Conservation (phyloP, 2,888 invertebrate species). For the Acronicta alni region DNA sequence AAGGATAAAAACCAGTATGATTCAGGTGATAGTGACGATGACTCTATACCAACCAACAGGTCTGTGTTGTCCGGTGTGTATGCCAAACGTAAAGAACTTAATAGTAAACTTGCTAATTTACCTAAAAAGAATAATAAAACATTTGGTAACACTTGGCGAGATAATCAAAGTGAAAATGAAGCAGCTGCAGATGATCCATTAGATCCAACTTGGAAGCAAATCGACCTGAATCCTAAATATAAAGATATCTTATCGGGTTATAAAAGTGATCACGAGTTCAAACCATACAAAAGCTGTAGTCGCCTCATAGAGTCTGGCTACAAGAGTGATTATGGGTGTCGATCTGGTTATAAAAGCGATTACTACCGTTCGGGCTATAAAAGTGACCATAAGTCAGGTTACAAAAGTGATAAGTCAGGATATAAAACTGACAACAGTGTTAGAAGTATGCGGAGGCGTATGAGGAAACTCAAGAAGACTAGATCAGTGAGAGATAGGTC, state of each 20-base stretch:
- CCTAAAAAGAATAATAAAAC: constrained; percentile 80
- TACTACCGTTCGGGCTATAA: constrained; percentile 89
- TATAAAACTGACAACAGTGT: constrained; percentile 90
- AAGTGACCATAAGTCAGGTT: constrained; percentile 90
- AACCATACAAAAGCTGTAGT: constrained; percentile 87
- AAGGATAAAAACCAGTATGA: constrained; percentile 85
- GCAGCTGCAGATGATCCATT: constrained; percentile 88
- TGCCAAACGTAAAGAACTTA: constrained; percentile 86
- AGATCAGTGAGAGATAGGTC: constrained; percentile 86
- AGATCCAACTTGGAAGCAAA: constrained; percentile 91
- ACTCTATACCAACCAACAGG: constrained; percentile 75
- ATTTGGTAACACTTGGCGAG: constrained; percentile 82
- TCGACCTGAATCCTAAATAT: constrained; percentile 91
- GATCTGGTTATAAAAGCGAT: constrained; percentile 87
- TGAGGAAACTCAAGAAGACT: constrained; percentile 85
- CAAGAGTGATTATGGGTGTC: constrained; percentile 90
- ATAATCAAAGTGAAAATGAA: constrained; percentile 86
- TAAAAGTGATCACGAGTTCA: constrained; percentile 89
- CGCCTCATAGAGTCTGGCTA: constrained; percentile 89
- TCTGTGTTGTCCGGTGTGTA: constrained; percentile 86
- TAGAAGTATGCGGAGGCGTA: constrained; percentile 83
- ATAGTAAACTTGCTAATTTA: constrained; percentile 80
- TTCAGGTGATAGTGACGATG: constrained; percentile 81
- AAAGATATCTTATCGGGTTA: constrained; percentile 90
- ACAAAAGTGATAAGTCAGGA: constrained; percentile 90